Conservation (phyloP, 1,140 invertebrate genomes). For the Trichonephila inaurata region DNA sequence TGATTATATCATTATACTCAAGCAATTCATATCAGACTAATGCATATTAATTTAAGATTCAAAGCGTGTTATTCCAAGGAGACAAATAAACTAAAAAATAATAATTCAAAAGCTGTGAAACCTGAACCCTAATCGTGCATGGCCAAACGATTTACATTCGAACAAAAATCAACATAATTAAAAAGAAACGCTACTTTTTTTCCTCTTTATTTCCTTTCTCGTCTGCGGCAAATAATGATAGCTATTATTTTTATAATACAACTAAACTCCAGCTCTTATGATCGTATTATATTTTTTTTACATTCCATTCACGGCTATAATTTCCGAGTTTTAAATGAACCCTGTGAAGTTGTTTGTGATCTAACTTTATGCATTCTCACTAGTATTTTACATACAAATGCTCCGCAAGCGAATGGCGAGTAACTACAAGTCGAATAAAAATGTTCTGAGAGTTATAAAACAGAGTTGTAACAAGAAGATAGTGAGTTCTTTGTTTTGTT, state of each 20-base stretch:
- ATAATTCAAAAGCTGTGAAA: not conserved
- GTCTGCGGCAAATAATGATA: conserved; percentile 26
- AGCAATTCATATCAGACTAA: not conserved
- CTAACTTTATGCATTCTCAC: not conserved
- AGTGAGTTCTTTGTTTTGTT: not conserved
- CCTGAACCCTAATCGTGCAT: not conserved
- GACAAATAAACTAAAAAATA: not conserved
- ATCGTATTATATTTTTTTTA: not conserved
- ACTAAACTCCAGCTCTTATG: conserved; percentile 33
- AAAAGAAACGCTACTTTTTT: not conserved
- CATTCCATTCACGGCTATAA: conserved; percentile 16
- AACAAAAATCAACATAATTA: conserved; percentile 41
- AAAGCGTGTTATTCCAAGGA: conserved; percentile 11
- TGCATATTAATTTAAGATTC: conserved; percentile 5
- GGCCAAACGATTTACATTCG: conserved; percentile 7
- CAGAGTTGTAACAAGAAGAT: conserved; percentile 27
- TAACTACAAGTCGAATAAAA: not conserved
- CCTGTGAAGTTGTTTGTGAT: not conserved
- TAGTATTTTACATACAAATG: conserved; percentile 30
- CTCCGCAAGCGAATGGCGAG: not conserved
- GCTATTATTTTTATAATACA: conserved; percentile 53
- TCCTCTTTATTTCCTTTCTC: not conserved
- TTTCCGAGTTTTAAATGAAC: conserved; percentile 15
- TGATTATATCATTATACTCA: not conserved
- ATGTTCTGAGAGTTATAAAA: conserved; percentile 23